A percentile compares a stretch with the other conserved stretches of the same genome.
These are phyloP conservation scores for Porites divaricata DNA, from an alignment of 92 coral and sea anemone genomes.

Conservation along the genomic window DNA sequence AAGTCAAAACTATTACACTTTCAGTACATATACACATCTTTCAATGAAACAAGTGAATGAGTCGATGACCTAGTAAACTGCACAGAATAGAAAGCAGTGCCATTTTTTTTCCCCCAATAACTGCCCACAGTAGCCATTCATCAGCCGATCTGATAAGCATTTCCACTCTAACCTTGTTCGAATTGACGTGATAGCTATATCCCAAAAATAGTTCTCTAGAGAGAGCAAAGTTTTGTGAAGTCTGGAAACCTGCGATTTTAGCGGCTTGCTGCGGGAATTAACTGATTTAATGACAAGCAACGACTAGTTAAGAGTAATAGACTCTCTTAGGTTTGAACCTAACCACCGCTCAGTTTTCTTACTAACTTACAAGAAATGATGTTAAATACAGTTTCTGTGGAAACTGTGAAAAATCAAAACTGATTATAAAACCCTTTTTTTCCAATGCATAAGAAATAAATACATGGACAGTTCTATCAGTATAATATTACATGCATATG, in stretches of 20 bases:
- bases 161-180: no score
- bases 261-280: neutral
- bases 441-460: neutral
- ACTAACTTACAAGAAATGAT: neutral
- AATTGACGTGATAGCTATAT: no score
- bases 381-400: slow-evolving; percentile 4
- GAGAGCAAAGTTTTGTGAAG: neutral
- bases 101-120: neutral
- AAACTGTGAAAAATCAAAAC: neutral
- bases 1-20: slow-evolving; percentile 7
- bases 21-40: neutral
- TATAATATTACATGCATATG: neutral
- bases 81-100: neutral
- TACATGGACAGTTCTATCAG: slow-evolving; percentile 2
- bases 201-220: no score
- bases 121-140: no score
- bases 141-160: no score
- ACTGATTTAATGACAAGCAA: neutral
- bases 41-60: slow-evolving; percentile 17
- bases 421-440: neutral
- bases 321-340: neutral
- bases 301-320: neutral
- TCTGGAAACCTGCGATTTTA: slow-evolving; percentile 3
- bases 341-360: slow-evolving; percentile 2
- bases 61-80: slow-evolving; percentile 6